Evolutionary conservation across 2,888 invertebrate genomes (phyloP), one percentile per base, ranked within the genome.

Genomic region (Amiota minor): DNA sequence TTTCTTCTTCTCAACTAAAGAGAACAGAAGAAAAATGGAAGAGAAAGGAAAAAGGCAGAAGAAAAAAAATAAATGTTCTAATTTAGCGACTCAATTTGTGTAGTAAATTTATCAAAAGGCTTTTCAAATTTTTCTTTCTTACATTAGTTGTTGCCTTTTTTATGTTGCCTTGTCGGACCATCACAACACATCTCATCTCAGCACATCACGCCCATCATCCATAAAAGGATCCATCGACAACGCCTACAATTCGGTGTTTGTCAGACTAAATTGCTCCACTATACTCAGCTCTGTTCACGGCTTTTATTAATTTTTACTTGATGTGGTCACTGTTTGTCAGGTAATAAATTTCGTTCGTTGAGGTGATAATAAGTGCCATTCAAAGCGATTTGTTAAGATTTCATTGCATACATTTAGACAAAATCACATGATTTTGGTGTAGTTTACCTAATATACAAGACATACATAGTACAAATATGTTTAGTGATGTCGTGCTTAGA

Each of bases 311-410:
- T 72, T 83, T 72, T 80, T 72, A 76, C 80, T 79, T 70, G 59
- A 59, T 59, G 68, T 74, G 82, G 85, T 83, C 82, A 83, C 84
- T 67, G 20, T 72, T 68, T 68, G 72, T 56, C 82, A 84, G 84
- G 83, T 82, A 82, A 83, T 83, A 83, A 83, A 83, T 83, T 35
- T 79, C 81, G 75, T 35, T 79, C 81, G 75, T 76, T 67, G 74
- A 84, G 83, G 83, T 83, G 83, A 83, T 83, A 85, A 83, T 85
- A 83, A 84, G 86, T 84, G 84, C 84, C 82, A 85, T 84, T 83
- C 80, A 80, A 84, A 85, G 83, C 85, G 83, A 83, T 85, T 83
- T 83, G 85, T 85, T 85, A 78, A 77, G 85, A 84, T 83, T 83
- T 83, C 85, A 83, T 83, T 85, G 85, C 84, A 77, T 73, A 79